Evolutionary conservation across 2,888 invertebrate species (phyloP).

Genomic region (Parasteatoda lunata): DNA sequence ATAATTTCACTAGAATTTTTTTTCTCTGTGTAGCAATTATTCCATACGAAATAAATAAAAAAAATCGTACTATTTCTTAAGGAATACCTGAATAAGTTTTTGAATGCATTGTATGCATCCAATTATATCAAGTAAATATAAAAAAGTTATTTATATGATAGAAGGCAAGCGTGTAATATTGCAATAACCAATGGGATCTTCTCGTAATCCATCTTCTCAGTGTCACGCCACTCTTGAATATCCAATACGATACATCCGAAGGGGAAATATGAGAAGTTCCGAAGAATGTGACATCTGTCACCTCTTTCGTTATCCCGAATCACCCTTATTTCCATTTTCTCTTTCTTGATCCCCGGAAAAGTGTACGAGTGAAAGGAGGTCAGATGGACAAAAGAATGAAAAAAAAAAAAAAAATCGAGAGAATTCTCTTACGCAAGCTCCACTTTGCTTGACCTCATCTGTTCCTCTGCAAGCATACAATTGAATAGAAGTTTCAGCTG

Average conservation of each 20-base stretch:
- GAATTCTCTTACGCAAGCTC: background rate
- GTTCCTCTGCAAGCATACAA: background rate
- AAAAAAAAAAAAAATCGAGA: background rate
- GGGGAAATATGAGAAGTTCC: slow-evolving; percentile 41
- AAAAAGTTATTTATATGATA: no score
- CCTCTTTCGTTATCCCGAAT: slow-evolving; percentile 3
- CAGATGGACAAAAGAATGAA: background rate
- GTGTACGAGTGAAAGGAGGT: slow-evolving; percentile 10
- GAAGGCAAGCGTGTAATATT: no score
- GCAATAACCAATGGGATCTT: background rate
- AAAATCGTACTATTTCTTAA: no score
- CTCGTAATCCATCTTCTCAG: slow-evolving; percentile 6
- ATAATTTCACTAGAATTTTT: no score
- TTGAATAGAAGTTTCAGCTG: background rate
- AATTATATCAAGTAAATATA: no score
- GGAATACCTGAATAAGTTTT: no score
- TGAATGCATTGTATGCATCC: no score
- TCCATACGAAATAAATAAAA: no score
- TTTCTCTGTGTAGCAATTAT: no score
- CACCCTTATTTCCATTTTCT: slow-evolving; percentile 14
- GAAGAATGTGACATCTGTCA: slow-evolving; percentile 46
- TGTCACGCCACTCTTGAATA: slow-evolving; percentile 11
- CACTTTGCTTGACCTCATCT: slow-evolving; percentile 2
- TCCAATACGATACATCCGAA: slow-evolving; percentile 20
- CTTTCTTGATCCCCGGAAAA: background rate